Base-by-base conservation (phyloP, 1,140 invertebrate genomes). In the Trichoplusia ni region DNA sequence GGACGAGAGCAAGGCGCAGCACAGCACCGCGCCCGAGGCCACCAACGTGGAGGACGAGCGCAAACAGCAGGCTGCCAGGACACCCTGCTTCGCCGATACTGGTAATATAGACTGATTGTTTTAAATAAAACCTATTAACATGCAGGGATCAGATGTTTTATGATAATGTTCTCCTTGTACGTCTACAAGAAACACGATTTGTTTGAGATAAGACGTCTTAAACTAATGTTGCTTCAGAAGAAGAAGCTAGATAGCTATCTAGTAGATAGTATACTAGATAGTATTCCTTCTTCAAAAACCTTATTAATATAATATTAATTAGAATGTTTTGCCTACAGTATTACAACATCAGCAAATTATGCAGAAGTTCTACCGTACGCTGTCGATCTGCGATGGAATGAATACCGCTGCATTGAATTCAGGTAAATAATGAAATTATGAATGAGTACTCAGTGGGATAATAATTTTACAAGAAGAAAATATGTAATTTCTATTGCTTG, bases 311-410 rank as follows among this genome's bases (percentile, higher is more conserved):
- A 7, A 16, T 46, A n/a, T 47, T 23, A 18, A 7, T 53, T 31
- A 35, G 42, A 40, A 35, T 64, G 58, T 68, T 77, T 77, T 82
- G 72, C 67, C 79, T 81, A 53, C 84, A 93, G 95, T 96, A 5
- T 72, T 96, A 18, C 94, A 95, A 80, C 93, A 96, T 72, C 93
- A 94, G 61, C 92, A 93, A 0, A 96, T 96, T 1, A 97, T 98
- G 94, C 94, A 95, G 76, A 93, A 95, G 63, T 92, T 98, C 64
- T 93, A 97, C 82, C 94, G 92, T 77, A 94, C 94, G 44, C 90
- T 96, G 37, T 95, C 94, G 51, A 92, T 93, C 40, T 95, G 94
- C 75, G 93, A 93, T 16, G 93, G 93, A 21, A 94, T 94, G 40
- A 94, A 95, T 2, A 90, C 92, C 11, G 92, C 94, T 88, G 84